Base-by-base conservation (phyloP, 2,113 vertebrate species). In the Nothoprocta pentlandii region DNA sequence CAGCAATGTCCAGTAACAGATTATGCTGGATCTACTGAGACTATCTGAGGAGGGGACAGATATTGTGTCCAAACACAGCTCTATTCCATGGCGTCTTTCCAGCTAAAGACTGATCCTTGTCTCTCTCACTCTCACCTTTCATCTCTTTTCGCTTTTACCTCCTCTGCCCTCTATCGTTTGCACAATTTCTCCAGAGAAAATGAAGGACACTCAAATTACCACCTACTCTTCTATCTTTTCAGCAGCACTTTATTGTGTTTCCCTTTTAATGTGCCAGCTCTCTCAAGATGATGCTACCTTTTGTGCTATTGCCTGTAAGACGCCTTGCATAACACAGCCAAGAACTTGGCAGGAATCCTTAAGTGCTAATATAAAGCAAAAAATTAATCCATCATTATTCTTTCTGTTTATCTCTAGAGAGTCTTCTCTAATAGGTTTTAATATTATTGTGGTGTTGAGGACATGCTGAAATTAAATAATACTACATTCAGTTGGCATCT, bases 391-490 rank as follows among this genome's bases (percentile, higher is more conserved):
- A 62, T 63, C 62, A 28, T 51, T 61, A 47, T 59, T 84, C 76
- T 64, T 87, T 76, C 76, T 82, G 46, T 85, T 46, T 85, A 93
- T 90, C 79, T 66, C 25, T 32, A 39, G 36, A 39, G 39, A 86
- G 66, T 64, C 81, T 73, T 91, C 70, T 77, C 46, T 93, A 87
- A 82, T 74, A 87, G 80, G 36, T 46, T 63, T 92, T 91, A 34
- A 87, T 95, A 76, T 39, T 92, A 90, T 96, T 91, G 89, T 0
- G 5, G 61, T 81, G 63, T 44, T 69, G 74, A 81, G 61, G 73
- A 90, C 53, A 46, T 71, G 62, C 58, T 92, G 85, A 89, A 96
- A 95, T 94, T 80, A 89, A 89, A 87, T 92, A 85, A 93, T 58
- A 69, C 22, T 62, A 21, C 41, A 89, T 51, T 87, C 78, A 89